A percentile compares a stretch with the other conserved stretches of the same genome.
Evolutionary conservation across 1,140 invertebrate species (phyloP).

Genomic region (Coelopa frigida): DNA sequence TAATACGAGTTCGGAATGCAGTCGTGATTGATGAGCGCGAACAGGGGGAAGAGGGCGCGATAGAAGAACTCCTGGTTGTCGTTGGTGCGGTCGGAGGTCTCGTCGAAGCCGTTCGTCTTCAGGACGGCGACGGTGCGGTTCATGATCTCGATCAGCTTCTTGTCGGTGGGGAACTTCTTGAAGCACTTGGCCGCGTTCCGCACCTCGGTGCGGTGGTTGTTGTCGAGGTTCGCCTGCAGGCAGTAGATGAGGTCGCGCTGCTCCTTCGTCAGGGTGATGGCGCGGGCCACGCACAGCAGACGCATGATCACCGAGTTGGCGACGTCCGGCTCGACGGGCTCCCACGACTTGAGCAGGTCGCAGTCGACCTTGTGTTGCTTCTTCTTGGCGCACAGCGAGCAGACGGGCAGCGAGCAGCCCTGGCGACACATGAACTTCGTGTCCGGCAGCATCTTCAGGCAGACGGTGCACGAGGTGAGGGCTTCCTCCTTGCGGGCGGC

Average conservation of each 20-base stretch:
- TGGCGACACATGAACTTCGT: constrained; percentile 45
- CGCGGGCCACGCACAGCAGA: constrained; percentile 53
- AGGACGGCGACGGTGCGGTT: constrained; percentile 52
- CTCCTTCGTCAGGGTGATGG: constrained; percentile 50
- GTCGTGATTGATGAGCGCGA: constrained; percentile 66
- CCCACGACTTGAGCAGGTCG: constrained; percentile 49
- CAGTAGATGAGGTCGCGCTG: constrained; percentile 51
- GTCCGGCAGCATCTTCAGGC: constrained; percentile 38
- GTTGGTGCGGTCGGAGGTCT: constrained; percentile 45
- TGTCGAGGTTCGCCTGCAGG: constrained; percentile 51
- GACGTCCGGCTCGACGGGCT: constrained; percentile 49
- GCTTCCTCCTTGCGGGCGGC: constrained; percentile 38
- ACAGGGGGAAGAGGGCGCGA: constrained; percentile 65
- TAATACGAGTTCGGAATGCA: constrained; percentile 70
- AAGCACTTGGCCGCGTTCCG: constrained; percentile 54
- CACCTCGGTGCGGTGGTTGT: constrained; percentile 53
- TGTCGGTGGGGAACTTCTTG: constrained; percentile 48
- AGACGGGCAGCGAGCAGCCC: constrained; percentile 44
- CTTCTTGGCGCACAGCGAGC: constrained; percentile 53
- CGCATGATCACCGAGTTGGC: constrained; percentile 50
- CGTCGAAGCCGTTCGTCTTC: constrained; percentile 69
- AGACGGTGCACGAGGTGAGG: constrained; percentile 34
- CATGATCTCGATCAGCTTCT: constrained; percentile 40
- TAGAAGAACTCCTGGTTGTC: constrained; percentile 51
- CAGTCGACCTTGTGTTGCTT: constrained; percentile 54